Percentiles rank a stretch among this genome's conserved stretches.
phyloP scores from a whole-genome alignment of 2,888 invertebrate species.

The Napeogenes inachia region DNA sequence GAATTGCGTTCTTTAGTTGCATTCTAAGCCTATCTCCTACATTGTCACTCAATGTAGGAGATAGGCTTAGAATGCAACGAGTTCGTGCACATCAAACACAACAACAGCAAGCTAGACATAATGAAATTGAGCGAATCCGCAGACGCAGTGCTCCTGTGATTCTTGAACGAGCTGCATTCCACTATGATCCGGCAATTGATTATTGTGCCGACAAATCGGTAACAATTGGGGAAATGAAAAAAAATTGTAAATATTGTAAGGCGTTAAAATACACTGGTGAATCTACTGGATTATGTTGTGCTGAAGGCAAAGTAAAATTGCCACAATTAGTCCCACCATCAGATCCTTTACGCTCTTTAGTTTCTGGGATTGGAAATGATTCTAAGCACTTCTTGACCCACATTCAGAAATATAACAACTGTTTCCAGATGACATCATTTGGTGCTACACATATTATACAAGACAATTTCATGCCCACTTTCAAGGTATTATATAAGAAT shows the following conservation, averaged over 20 bases:
- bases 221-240: constrained; percentile 25
- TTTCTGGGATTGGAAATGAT: constrained; percentile 34
- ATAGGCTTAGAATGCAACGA: constrained; percentile 31
- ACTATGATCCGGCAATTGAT: constrained; percentile 32
- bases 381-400: constrained; percentile 36
- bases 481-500: constrained; percentile 28
- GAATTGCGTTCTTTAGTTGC: constrained; percentile 31
- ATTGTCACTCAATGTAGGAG: constrained; percentile 30
- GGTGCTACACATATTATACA: constrained; percentile 34
- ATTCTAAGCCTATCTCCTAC: no score
- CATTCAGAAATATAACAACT: constrained; percentile 39
- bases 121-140: constrained; percentile 35
- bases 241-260: constrained; percentile 22
- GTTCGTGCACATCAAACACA: constrained; percentile 36
- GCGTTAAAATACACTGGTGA: constrained; percentile 18
- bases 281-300: constrained; percentile 30
- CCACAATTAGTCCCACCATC: constrained; percentile 36
- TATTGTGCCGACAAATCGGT: constrained; percentile 30
- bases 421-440: constrained; percentile 44
- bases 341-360: constrained; percentile 36
- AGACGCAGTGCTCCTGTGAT: constrained; percentile 34
- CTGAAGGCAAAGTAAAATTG: constrained; percentile 40
- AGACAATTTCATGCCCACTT: constrained; percentile 36
- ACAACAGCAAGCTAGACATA: constrained; percentile 34
- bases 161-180: constrained; percentile 31